phyloP scores from a whole-genome alignment of 2,888 invertebrate species.

The Volucella inanis region DNA sequence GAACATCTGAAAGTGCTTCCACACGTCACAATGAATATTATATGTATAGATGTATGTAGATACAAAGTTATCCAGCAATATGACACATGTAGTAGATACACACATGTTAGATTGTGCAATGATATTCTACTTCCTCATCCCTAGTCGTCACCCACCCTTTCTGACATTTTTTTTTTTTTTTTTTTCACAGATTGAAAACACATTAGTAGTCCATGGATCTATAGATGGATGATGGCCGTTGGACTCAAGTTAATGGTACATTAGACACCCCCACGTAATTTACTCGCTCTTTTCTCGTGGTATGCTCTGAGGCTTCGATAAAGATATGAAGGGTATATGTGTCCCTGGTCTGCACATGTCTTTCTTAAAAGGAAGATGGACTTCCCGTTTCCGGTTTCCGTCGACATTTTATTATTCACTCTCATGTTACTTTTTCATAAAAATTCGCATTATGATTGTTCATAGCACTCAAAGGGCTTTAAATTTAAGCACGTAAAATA shows the following conservation, averaged over 20 bases:
- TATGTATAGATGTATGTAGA: conserved; percentile 1
- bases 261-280: conserved; percentile 74
- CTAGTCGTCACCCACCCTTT: conserved; percentile 55
- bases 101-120: conserved; percentile 42
- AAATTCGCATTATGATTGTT: conserved; percentile 55
- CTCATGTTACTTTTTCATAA: conserved; percentile 59
- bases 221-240: conserved; percentile 66
- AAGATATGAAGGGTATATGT: conserved; percentile 65
- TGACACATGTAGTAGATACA: conserved; percentile 58
- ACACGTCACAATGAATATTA: conserved; percentile 56
- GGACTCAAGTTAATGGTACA: conserved; percentile 72
- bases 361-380: conserved; percentile 81
- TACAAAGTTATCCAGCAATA: conserved; percentile 35
- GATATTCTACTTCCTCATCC: conserved; percentile 64
- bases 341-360: conserved; percentile 63
- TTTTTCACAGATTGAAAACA: conserved; percentile 70
- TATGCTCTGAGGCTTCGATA: conserved; percentile 58
- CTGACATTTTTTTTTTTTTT: conserved; percentile 7
- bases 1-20: conserved; percentile 59
- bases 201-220: conserved; percentile 70
- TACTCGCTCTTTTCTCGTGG: conserved; percentile 66
- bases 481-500: conserved; percentile 10
- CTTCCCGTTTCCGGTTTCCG: conserved; percentile 84
- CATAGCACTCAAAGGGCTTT: conserved; percentile 34
- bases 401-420: conserved; percentile 75